phyloP scores from a whole-genome alignment of 2,888 invertebrate species.

The Tineola bisselliella region DNA sequence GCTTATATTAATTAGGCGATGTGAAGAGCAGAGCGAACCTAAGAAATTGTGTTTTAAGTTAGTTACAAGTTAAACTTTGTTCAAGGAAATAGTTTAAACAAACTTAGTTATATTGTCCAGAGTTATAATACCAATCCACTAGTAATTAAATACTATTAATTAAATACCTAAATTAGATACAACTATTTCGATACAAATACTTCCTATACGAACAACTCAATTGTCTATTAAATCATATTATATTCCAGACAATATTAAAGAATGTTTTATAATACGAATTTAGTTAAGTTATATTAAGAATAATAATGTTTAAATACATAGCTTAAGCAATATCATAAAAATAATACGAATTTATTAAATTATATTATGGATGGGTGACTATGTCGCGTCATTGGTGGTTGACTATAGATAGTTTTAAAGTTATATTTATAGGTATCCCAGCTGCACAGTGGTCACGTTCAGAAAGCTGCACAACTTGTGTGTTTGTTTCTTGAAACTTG shows the following conservation, averaged over 20 bases:
- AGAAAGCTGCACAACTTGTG: slow-evolving; percentile 10
- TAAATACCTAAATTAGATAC: background rate
- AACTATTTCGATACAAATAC: background rate
- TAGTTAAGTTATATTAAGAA: too few species aligned
- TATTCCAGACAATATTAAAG: too few species aligned
- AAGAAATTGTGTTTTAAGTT: slow-evolving; percentile 31
- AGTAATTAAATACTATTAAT: background rate
- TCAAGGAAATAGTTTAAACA: slow-evolving; percentile 36
- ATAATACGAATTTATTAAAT: too few species aligned
- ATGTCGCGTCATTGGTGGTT: background rate
- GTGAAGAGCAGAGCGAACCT: slow-evolving; percentile 16
- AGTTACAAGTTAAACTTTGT: slow-evolving; percentile 23
- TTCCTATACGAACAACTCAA: background rate
- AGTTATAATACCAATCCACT: background rate
- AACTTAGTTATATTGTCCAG: slow-evolving; percentile 23
- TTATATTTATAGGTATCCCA: background rate
- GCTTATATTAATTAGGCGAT: background rate
- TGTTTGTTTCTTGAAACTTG: slow-evolving; percentile 13
- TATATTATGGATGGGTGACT: background rate
- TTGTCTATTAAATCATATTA: too few species aligned
- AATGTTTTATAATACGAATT: too few species aligned
- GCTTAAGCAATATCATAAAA: too few species aligned
- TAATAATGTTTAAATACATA: too few species aligned
- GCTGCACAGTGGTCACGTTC: slow-evolving; percentile 12
- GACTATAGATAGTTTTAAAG: slow-evolving; percentile 10